Conservation (phyloP, 2,797 vertebrate genomes). For the Ptychobarbus kaznakovi region DNA sequence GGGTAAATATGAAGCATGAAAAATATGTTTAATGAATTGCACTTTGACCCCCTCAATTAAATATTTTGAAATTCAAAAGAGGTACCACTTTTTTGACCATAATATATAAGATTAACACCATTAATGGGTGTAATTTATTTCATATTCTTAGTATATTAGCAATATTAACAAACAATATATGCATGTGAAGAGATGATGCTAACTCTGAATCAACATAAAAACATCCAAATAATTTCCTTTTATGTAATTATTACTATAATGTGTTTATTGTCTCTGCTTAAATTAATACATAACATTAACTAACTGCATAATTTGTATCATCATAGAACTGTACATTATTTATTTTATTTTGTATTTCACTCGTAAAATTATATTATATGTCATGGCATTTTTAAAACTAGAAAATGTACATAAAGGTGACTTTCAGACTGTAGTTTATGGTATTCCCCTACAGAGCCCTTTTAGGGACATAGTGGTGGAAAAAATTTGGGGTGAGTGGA, state of each 20-base stretch:
- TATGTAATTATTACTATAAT: background rate
- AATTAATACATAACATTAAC: background rate
- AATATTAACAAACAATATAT: no score
- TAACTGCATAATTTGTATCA: background rate
- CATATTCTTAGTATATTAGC: background rate
- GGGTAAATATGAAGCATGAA: background rate
- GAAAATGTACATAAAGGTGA: slow-evolving; percentile 16
- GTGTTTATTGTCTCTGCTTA: background rate
- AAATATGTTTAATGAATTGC: background rate
- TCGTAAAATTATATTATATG: slow-evolving; percentile 1
- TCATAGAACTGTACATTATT: background rate
- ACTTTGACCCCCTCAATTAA: background rate
- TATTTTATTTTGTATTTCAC: background rate
- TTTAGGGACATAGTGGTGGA: no score
- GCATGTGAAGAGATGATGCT: background rate
- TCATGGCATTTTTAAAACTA: slow-evolving; percentile 24
- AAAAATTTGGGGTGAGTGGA: no score
- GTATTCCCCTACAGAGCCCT: background rate
- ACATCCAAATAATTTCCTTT: background rate
- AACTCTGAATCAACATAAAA: background rate
- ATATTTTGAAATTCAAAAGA: background rate
- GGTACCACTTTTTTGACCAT: background rate
- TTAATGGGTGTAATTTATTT: background rate
- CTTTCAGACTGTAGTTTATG: slow-evolving; percentile 29
- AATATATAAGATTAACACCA: background rate